Base-by-base conservation (phyloP, 2,888 invertebrate genomes). In the Drosophila cognata region DNA sequence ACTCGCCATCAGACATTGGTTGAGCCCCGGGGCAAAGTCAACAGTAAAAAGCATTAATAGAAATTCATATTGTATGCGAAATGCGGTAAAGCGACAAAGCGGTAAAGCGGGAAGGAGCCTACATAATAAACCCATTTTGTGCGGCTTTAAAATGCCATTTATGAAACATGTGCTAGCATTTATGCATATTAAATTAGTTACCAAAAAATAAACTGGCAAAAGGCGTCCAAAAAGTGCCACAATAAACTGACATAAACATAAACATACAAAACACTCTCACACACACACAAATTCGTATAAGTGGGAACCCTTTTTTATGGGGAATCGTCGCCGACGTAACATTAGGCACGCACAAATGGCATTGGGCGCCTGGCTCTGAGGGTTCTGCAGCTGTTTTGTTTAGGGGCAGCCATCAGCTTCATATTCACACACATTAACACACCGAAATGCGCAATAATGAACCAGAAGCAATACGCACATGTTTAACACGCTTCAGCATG, bases 91-190 rank as follows among this genome's bases (percentile, higher is more conserved):
- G 55, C 36, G 38, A 38, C 28, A 56, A 55, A 28, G 29, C 28
- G 56, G 50, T 18, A 29, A 36, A 62, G 61, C 36, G 65, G 55
- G 71, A 18, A 59, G 61, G 21, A 59, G 61, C 61, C 67, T 71
- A 70, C 84, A 85, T 90, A 85, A 85, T 85, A 89, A 85, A 85
- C 87, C 84, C 89, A 90, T 85, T 88, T 86, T 46, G 84, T 71
- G 74, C 65, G 74, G 90, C 90, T 90, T 85, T 90, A 90, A 88
- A 90, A 83, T 86, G 84, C 89, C 90, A 83, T 86, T 90, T 90
- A 86, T 85, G 89, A 90, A 90, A 88, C 85, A 85, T 85, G 85
- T 90, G 90, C 89, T 84, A 81, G 85, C 85, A 85, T 85, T 85
- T 85, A 85, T 85, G 90, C 90, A 85, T 85, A 85, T 85, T 88